Percentiles rank a stretch among this genome's conserved stretches.
Conservation (phyloP, 1,140 invertebrate genomes). For the Hycleus cichorii region DNA sequence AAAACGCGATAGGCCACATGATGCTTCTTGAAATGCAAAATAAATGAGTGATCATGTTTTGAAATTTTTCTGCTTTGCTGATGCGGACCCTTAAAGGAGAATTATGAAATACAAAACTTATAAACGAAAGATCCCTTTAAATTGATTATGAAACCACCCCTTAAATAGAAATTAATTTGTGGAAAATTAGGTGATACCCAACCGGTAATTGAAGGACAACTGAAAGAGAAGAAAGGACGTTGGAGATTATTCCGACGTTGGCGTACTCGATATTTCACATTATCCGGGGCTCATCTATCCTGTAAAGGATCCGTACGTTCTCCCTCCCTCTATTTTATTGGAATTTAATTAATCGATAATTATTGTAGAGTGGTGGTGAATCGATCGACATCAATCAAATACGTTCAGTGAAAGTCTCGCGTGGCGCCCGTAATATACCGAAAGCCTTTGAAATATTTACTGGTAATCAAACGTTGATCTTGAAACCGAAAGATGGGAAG, state of each 20-base stretch:
- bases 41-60: too few species aligned
- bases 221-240: constrained; percentile 92
- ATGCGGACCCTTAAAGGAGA: too few species aligned
- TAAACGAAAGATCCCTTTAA: too few species aligned
- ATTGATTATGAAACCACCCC: too few species aligned
- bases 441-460: constrained; percentile 96
- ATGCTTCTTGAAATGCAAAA: too few species aligned
- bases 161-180: too few species aligned
- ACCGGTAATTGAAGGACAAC: constrained; percentile 79
- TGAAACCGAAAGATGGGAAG: constrained; percentile 90
- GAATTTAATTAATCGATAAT: background rate
- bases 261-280: constrained; percentile 87
- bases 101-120: too few species aligned
- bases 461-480: constrained; percentile 79
- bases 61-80: too few species aligned
- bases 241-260: constrained; percentile 86
- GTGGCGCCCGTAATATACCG: constrained; percentile 79
- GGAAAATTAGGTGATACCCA: constrained; percentile 46
- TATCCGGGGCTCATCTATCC: constrained; percentile 83
- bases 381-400: constrained; percentile 86
- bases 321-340: background rate
- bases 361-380: constrained; percentile 56
- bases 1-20: too few species aligned
- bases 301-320: constrained; percentile 75
- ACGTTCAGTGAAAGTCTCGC: constrained; percentile 80